Base-by-base conservation (phyloP, 2,113 vertebrate species). In the Danionella cerebrum region DNA sequence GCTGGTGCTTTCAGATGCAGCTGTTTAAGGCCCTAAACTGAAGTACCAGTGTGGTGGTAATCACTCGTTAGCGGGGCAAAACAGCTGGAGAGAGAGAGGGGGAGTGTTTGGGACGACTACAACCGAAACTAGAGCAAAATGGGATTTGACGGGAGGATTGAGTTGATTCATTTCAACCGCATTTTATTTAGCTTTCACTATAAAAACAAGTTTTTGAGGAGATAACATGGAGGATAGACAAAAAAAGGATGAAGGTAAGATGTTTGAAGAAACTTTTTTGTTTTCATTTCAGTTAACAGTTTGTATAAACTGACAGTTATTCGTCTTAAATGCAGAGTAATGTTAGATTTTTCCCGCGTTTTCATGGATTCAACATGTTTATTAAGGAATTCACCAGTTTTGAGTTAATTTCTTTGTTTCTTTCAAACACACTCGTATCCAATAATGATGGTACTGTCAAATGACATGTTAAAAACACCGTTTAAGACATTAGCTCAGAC, bases 221-320 rank as follows among this genome's bases (percentile, higher is more conserved):
- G 44, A 50, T 57, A 27, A 39, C 67, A 14, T 41, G 54, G 31
- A 19, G 8, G 50, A 70, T 24, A 64, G 16, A 55, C 18, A 35
- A 16, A 14, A 13, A 45, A 64, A 47, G 14, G 33, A 57, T 45
- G 50, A 65, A 47, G 78, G 78, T 80, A 78, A 67, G 75, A 66
- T 35, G 19, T 51, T 55, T 22, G 12, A 38, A 41, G 19, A 25
- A 31, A 10, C 47, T 19, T 2, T 21, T 53, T 55, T 41, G 12
- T 25, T 44, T 53, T 48, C 18, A 21, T 1, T 12, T 22, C 36
- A 13, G 14, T 29, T 42, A 1, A 41, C 21, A 10, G 42, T n/a
- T n/a, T n/a, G n/a, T n/a, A n/a, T n/a, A n/a, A n/a, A n/a, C n/a
- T n/a, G n/a, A n/a, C n/a, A n/a, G n/a, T n/a, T n/a, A n/a, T n/a